Conservation (phyloP, 2,888 invertebrate species). For the Agonopterix subpropinquella region DNA sequence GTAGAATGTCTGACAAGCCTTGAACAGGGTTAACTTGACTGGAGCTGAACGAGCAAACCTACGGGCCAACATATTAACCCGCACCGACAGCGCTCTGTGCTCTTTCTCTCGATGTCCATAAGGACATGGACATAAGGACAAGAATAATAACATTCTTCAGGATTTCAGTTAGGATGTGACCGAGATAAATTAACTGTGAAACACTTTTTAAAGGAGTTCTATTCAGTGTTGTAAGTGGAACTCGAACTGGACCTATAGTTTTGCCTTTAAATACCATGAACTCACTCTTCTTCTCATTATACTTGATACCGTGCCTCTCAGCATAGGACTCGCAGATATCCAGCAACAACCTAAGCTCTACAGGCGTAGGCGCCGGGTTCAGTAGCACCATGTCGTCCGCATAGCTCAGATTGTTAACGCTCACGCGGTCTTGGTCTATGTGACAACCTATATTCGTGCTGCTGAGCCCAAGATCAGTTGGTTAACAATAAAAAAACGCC, state of each 20-base stretch:
- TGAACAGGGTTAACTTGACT: conserved; percentile 6
- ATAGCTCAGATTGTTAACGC: conserved; percentile 1
- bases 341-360: neutral
- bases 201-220: neutral
- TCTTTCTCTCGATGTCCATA: conserved; percentile 1
- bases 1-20: conserved; percentile 5
- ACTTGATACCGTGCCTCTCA: conserved; percentile 3
- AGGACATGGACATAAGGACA: no score
- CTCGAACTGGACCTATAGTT: neutral
- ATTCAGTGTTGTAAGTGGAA: neutral
- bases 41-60: conserved; percentile 5
- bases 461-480: conserved; percentile 8
- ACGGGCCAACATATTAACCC: conserved; percentile 7
- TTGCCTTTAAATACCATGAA: conserved; percentile 1
- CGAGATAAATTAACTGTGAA: neutral
- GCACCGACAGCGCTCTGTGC: conserved; percentile 5
- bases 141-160: no score
- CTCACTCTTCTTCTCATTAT: conserved; percentile 4
- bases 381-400: conserved; percentile 3
- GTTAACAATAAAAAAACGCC: conserved; percentile 1
- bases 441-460: neutral
- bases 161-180: neutral
- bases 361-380: neutral
- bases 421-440: neutral
- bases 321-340: conserved; percentile 1